Conservation (phyloP, 2,797 vertebrate genomes). For the Fratercula arctica region DNA sequence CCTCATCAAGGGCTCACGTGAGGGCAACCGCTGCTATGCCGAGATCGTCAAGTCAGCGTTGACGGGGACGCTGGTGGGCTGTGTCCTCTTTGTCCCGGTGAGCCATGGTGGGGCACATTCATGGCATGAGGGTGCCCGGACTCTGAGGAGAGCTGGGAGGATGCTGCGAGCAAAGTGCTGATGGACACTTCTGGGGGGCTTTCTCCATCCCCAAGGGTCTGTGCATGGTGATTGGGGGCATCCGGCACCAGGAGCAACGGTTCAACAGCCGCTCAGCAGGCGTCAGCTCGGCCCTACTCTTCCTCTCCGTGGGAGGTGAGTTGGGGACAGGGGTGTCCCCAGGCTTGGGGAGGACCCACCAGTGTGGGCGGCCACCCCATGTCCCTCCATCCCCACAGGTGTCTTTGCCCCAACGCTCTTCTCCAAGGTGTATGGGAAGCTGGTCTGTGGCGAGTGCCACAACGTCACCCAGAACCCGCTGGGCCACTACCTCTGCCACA, state of each 20-base stretch:
- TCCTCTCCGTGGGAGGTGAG: slow-evolving; percentile 90
- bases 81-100: slow-evolving; percentile 89
- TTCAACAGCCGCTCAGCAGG: slow-evolving; percentile 91
- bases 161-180: accelerated
- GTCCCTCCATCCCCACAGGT: slow-evolving; percentile 65
- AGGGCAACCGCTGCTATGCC: slow-evolving; percentile 83
- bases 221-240: slow-evolving; percentile 90
- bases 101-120: slow-evolving; percentile 12
- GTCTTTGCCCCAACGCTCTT: slow-evolving; percentile 90
- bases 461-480: slow-evolving; percentile 77
- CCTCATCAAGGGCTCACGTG: slow-evolving; percentile 82
- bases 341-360: accelerated
- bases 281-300: slow-evolving; percentile 87
- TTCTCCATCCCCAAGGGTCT: slow-evolving; percentile 76
- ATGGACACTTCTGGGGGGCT: neutral
- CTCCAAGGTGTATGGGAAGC: slow-evolving; percentile 89
- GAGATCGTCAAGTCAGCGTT: slow-evolving; percentile 88
- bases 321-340: neutral
- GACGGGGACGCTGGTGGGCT: slow-evolving; percentile 88
- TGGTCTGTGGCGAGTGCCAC: slow-evolving; percentile 86
- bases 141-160: neutral
- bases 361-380: accelerated
- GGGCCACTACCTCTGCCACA: slow-evolving; percentile 82
- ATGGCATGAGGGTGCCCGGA: accelerated
- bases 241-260: slow-evolving; percentile 87